These are phyloP conservation scores for Myodes glareolus DNA, from an alignment of 2,113 vertebrate species.

Conservation along the genomic window DNA sequence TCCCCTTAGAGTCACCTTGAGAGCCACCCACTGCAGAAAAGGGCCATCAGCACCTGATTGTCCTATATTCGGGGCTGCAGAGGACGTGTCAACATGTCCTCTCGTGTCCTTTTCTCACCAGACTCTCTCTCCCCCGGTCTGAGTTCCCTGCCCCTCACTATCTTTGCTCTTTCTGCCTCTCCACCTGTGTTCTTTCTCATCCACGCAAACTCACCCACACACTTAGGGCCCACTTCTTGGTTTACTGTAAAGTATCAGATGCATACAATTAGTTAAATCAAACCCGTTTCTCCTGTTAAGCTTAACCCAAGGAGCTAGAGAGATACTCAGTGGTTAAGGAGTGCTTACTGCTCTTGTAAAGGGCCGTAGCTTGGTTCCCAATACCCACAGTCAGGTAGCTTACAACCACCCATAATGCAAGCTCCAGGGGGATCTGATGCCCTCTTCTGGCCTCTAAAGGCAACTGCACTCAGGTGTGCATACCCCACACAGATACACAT, in stretches of 20 bases:
- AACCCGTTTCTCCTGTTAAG: no score
- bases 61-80: fast-evolving
- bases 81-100: no score
- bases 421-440: background rate
- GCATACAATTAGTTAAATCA: fast-evolving
- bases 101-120: background rate
- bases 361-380: background rate
- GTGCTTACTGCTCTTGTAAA: background rate
- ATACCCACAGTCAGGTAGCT: background rate
- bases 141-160: fast-evolving
- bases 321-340: background rate
- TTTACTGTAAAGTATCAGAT: background rate
- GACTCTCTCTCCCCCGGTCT: fast-evolving
- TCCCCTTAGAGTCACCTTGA: background rate
- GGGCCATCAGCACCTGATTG: fast-evolving
- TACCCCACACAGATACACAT: background rate
- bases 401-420: background rate
- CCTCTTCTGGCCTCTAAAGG: background rate
- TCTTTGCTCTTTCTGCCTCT: background rate
- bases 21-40: fast-evolving
- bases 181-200: background rate
- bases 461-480: background rate
- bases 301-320: background rate
- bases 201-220: fast-evolving
- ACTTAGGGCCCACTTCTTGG: background rate